Evolutionary conservation across 2,113 vertebrate genomes (phyloP).

Genomic region (Poeciliopsis retropinna): DNA sequence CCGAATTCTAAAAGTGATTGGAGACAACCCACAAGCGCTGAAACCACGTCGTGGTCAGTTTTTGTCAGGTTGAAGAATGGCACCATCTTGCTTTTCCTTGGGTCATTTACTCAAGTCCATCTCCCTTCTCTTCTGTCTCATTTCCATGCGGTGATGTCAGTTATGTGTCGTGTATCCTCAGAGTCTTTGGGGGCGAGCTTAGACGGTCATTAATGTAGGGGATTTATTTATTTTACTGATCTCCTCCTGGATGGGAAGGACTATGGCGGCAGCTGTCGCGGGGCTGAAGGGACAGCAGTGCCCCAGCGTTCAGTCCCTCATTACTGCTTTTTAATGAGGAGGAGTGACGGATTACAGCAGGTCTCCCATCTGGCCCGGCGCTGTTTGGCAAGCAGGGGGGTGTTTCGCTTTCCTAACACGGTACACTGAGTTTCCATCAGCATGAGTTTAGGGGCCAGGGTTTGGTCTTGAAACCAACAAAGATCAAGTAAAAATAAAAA

Average conservation of each 20-base stretch:
- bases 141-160: conserved; percentile 20
- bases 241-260: conserved; percentile 28
- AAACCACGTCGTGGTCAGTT: neutral
- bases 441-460: neutral
- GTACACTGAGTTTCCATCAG: conserved; percentile 22
- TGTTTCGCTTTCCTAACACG: conserved; percentile 27
- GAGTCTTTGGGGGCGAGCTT: conserved; percentile 19
- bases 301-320: conserved; percentile 60
- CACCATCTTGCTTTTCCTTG: neutral
- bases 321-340: conserved; percentile 74
- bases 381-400: conserved; percentile 23
- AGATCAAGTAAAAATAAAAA: conserved; percentile 7
- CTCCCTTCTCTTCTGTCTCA: neutral
- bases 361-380: conserved; percentile 55
- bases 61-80: neutral
- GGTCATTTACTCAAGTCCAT: conserved; percentile 9
- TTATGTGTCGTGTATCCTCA: conserved; percentile 19
- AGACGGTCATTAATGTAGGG: conserved; percentile 58
- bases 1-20: neutral
- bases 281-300: conserved; percentile 39
- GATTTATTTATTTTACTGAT: conserved; percentile 71
- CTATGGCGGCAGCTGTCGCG: conserved; percentile 62
- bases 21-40: neutral
- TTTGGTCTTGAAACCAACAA: conserved; percentile 12
- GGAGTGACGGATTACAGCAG: conserved; percentile 62